phyloP scores from a whole-genome alignment of 2,113 vertebrate genomes.

The Xiphias gladius region DNA sequence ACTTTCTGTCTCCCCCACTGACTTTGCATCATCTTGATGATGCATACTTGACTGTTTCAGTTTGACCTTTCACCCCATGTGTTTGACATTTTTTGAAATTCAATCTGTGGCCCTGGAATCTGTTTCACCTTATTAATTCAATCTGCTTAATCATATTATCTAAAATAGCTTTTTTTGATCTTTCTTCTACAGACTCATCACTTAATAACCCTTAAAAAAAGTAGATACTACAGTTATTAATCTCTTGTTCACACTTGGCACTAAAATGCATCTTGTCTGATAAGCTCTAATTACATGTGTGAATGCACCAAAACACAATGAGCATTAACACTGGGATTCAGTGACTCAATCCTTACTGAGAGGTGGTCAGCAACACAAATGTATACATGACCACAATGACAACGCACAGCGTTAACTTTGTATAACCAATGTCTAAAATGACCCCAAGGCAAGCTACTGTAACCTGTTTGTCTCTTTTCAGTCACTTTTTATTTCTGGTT shows the following conservation, averaged over 20 bases:
- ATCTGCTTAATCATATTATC: neutral
- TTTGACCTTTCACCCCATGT: neutral
- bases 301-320: neutral
- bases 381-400: neutral
- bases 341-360: neutral
- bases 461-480: neutral
- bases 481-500: neutral
- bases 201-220: neutral
- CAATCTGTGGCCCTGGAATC: neutral
- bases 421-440: neutral
- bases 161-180: neutral
- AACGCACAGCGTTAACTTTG: neutral
- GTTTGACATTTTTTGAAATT: constrained; percentile 13
- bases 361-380: neutral
- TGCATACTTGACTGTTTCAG: neutral
- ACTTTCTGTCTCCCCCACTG: constrained; percentile 5
- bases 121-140: neutral
- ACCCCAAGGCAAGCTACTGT: no score
- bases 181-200: no score
- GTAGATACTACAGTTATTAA: neutral
- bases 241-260: neutral
- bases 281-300: no score
- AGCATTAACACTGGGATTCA: no score
- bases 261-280: no score
- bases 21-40: constrained; percentile 3